phyloP scores from a whole-genome alignment of 1,140 invertebrate species.

The Neodiprion virginianus region DNA sequence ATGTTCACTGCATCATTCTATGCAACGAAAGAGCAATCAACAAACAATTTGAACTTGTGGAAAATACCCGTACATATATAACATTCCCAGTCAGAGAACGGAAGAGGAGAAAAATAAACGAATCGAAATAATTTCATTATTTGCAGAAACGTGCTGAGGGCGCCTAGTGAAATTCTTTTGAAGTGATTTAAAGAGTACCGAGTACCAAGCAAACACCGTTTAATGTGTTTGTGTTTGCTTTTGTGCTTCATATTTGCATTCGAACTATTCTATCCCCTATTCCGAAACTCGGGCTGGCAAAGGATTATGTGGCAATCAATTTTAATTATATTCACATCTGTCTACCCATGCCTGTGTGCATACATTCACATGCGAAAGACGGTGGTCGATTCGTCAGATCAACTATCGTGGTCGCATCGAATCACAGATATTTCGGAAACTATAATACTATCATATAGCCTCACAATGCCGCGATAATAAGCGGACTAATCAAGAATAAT shows the following conservation, averaged over 20 bases:
- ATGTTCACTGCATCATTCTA: too few relatives aligned
- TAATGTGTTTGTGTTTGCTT: conserved; percentile 7
- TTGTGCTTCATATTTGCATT: conserved; percentile 2
- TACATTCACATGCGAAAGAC: neutral
- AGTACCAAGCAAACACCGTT: neutral
- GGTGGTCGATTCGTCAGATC: neutral
- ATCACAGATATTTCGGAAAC: too few relatives aligned
- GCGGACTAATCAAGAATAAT: too few relatives aligned
- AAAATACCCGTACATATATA: too few relatives aligned
- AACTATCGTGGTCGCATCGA: neutral
- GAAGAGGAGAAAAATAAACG: too few relatives aligned
- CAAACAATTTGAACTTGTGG: too few relatives aligned
- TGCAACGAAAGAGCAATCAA: too few relatives aligned
- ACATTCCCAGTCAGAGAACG: too few relatives aligned
- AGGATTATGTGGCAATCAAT: neutral
- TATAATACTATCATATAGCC: too few relatives aligned
- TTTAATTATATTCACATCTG: neutral
- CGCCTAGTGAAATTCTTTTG: neutral
- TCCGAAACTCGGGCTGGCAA: neutral
- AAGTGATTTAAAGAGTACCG: neutral
- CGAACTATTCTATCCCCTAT: neutral
- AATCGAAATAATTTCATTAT: too few relatives aligned
- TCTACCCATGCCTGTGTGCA: neutral
- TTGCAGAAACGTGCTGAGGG: too few relatives aligned
- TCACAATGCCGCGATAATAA: too few relatives aligned